Percentiles rank a stretch among this genome's conserved stretches.
These are phyloP conservation scores for Aporophyla lueneburgensis DNA, from an alignment of 2,888 invertebrate genomes.

Conservation along the genomic window DNA sequence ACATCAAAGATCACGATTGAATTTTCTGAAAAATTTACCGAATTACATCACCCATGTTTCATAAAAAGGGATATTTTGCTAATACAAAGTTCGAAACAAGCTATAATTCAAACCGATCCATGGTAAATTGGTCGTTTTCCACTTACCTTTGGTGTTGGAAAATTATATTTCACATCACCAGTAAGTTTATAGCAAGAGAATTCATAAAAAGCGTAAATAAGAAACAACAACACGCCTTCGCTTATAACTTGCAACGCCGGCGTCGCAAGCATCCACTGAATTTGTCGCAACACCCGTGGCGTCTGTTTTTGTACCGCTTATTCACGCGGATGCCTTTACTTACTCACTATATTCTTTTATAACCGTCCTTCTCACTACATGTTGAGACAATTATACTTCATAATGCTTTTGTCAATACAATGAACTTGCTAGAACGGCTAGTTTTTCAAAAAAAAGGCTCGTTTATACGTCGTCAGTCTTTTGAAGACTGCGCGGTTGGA, in stretches of 20 bases:
- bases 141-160: not conserved
- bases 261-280: constrained; percentile 70
- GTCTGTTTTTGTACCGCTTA: constrained; percentile 78
- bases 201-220: not conserved
- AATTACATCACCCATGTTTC: not conserved
- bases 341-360: constrained; percentile 65
- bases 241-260: constrained; percentile 70
- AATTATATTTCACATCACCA: not conserved
- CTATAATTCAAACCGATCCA: not conserved
- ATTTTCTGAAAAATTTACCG: no score
- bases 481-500: constrained; percentile 1
- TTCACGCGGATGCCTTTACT: constrained; percentile 72
- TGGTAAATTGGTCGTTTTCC: no score
- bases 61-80: not conserved
- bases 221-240: not conserved
- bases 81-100: not conserved
- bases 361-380: constrained; percentile 53
- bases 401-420: constrained; percentile 49
- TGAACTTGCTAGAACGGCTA: constrained; percentile 26
- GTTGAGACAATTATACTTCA: constrained; percentile 63
- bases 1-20: no score
- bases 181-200: not conserved
- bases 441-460: constrained; percentile 28
- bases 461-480: constrained; percentile 27
- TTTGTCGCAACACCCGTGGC: constrained; percentile 78